Evolutionary conservation across 2,113 vertebrate species (phyloP).

Genomic region (Todiramphus chloris): DNA sequence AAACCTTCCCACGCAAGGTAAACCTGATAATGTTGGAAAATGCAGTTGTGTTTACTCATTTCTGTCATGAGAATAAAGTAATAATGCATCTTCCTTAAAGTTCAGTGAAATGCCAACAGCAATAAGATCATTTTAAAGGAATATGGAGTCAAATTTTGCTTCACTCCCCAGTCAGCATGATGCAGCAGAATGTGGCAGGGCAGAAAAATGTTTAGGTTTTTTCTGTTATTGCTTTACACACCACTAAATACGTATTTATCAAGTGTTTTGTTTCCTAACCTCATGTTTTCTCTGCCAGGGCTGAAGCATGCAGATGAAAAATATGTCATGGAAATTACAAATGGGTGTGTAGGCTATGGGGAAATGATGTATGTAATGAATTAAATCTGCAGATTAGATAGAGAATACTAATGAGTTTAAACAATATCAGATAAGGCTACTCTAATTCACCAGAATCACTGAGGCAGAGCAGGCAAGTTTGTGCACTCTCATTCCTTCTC

Average conservation of each 20-base stretch:
- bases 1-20: background rate
- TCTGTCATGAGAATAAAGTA: background rate
- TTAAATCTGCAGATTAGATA: constrained; percentile 67
- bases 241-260: constrained; percentile 20
- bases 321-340: constrained; percentile 63
- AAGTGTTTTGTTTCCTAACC: constrained; percentile 35
- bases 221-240: background rate
- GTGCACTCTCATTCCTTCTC: constrained; percentile 10
- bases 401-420: constrained; percentile 74
- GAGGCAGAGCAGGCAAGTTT: constrained; percentile 51
- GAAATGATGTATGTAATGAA: constrained; percentile 80
- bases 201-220: background rate
- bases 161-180: background rate
- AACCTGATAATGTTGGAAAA: background rate
- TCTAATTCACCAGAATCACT: constrained; percentile 60
- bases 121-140: background rate
- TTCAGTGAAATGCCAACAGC: background rate
- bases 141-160: background rate
- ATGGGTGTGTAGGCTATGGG: constrained; percentile 64
- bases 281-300: constrained; percentile 29
- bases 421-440: constrained; percentile 51
- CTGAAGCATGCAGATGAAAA: constrained; percentile 49
- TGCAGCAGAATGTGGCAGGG: background rate
- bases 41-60: background rate
- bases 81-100: background rate